Conservation (phyloP, 2,888 invertebrate species). For the Platycnemis pennipes region DNA sequence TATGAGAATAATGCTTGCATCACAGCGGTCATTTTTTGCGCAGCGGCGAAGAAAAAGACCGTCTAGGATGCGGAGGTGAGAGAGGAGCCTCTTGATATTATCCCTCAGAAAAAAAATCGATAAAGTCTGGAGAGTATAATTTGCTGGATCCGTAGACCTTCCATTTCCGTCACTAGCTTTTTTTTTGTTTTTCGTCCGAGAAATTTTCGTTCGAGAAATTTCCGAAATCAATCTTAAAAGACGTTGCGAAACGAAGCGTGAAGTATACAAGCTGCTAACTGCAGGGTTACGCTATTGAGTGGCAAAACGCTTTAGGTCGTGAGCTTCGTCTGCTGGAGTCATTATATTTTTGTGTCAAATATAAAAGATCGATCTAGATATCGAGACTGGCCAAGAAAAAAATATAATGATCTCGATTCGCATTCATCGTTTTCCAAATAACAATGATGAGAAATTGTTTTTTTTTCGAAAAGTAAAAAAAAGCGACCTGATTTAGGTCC, state of each 20-base stretch:
- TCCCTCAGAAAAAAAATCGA: neutral
- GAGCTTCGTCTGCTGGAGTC: neutral
- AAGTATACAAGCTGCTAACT: neutral
- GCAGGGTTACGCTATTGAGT: neutral
- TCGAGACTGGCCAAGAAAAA: too few relatives aligned
- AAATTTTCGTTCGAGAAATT: neutral
- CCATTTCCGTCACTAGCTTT: neutral
- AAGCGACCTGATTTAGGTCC: too few relatives aligned
- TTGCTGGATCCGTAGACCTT: neutral
- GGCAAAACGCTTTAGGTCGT: neutral
- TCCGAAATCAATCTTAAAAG: neutral
- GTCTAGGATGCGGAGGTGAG: neutral
- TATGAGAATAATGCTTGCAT: constrained; percentile 24
- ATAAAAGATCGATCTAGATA: too few relatives aligned
- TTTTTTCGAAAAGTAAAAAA: too few relatives aligned
- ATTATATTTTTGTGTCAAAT: neutral
- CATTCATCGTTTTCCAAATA: too few relatives aligned
- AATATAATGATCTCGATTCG: too few relatives aligned
- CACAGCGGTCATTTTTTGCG: neutral
- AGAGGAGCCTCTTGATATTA: neutral
- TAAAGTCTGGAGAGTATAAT: neutral
- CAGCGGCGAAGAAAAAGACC: neutral
- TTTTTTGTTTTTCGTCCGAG: neutral
- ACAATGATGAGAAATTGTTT: too few relatives aligned
- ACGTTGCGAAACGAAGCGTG: neutral